Conservation (phyloP, 2,113 vertebrate genomes). For the Caranx ignobilis region DNA sequence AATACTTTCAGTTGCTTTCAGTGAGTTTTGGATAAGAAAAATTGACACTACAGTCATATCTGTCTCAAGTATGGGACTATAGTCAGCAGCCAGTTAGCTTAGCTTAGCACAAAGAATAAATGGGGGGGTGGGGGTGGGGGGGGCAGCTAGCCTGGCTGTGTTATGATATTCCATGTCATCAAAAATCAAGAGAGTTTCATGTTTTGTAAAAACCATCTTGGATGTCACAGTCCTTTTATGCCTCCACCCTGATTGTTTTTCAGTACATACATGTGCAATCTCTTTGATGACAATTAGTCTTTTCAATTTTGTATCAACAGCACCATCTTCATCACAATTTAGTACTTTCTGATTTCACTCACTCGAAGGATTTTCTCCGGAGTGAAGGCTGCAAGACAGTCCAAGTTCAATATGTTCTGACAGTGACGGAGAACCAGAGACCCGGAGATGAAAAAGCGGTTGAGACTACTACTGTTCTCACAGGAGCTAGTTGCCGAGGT, state of each 20-base stretch:
- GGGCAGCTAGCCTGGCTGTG: neutral
- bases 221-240: neutral
- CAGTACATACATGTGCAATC: neutral
- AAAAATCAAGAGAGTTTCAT: too few relatives aligned
- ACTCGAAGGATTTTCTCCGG: neutral
- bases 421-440: conserved; percentile 12
- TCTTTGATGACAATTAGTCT: neutral
- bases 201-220: neutral
- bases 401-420: conserved; percentile 10
- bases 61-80: neutral
- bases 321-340: conserved; percentile 2
- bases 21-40: neutral
- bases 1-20: neutral
- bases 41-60: neutral
- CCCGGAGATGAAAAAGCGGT: conserved; percentile 17
- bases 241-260: neutral
- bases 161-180: too few relatives aligned
- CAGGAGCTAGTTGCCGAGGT: conserved; percentile 40
- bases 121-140: too few relatives aligned
- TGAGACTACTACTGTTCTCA: conserved; percentile 39
- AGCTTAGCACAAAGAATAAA: neutral
- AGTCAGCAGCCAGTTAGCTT: neutral
- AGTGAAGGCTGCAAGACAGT: neutral
- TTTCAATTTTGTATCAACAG: neutral
- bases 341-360: conserved; percentile 23